A percentile compares a stretch with the other conserved stretches of the same genome.
These are phyloP conservation scores for Paradoxurus hermaphroditus DNA, from an alignment of 2,113 vertebrate genomes.

Conservation along the genomic window DNA sequence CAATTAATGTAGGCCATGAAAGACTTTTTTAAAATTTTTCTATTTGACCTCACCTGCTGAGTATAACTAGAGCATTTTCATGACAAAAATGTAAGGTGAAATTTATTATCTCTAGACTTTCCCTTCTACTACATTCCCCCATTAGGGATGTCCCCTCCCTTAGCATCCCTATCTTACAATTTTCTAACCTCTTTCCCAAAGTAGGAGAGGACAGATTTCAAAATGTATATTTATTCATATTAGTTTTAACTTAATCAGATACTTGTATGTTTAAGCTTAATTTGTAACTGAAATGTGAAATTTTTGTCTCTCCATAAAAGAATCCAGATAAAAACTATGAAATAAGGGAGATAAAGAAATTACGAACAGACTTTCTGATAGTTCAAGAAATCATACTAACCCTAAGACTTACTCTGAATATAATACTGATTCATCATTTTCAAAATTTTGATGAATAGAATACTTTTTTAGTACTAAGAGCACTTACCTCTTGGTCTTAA, in stretches of 20 bases:
- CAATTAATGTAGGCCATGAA: background rate
- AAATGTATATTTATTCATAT: background rate
- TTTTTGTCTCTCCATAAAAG: background rate
- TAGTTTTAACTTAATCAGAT: background rate
- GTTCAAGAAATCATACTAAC: background rate
- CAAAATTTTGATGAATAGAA: background rate
- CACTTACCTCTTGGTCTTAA: background rate
- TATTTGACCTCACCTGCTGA: background rate
- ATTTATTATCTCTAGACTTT: background rate
- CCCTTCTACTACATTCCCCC: background rate
- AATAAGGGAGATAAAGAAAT: background rate
- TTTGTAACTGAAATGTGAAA: background rate
- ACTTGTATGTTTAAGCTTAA: background rate
- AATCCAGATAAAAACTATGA: background rate
- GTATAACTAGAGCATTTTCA: background rate
- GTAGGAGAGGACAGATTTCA: background rate
- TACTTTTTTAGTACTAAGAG: background rate
- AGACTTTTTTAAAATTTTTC: background rate
- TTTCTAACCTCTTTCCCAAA: background rate
- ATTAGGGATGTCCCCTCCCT: background rate
- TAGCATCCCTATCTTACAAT: background rate
- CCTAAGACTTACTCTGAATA: background rate
- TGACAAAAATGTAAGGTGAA: background rate
- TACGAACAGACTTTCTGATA: background rate
- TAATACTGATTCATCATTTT: background rate